These are phyloP conservation scores for Gambusia affinis DNA, from an alignment of 2,113 vertebrate species.

Conservation along the genomic window DNA sequence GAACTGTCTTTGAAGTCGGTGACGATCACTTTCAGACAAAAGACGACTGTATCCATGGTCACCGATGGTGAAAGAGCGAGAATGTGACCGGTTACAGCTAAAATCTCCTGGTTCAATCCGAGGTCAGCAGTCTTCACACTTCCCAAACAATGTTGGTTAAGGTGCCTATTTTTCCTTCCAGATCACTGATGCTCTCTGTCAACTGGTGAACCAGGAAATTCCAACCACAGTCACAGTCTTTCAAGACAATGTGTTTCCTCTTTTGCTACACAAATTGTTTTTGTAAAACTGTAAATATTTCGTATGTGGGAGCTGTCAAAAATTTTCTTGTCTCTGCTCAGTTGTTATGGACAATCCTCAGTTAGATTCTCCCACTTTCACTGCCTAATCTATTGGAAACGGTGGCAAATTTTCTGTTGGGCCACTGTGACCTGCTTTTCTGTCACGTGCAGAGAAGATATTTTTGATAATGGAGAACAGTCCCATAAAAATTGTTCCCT, in stretches of 20 bases:
- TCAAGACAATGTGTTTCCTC: constrained; percentile 37
- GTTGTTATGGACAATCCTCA: constrained; percentile 34
- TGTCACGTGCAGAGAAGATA: neutral
- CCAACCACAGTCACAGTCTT: neutral
- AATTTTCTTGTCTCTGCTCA: constrained; percentile 19
- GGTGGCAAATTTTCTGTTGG: neutral
- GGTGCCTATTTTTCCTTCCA: constrained; percentile 8
- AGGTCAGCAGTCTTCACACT: constrained; percentile 73
- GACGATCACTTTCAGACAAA: constrained; percentile 66
- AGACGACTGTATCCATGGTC: constrained; percentile 74
- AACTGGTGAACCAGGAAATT: constrained; percentile 26
- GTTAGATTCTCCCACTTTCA: constrained; percentile 25
- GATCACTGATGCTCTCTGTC: constrained; percentile 7
- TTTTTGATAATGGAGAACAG: constrained; percentile 1
- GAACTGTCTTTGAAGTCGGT: constrained; percentile 76
- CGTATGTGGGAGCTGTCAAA: constrained; percentile 1
- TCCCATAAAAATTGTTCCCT: constrained; percentile 16
- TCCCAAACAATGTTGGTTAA: constrained; percentile 28
- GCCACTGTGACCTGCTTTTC: neutral
- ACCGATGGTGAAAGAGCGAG: constrained; percentile 66
- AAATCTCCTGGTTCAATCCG: constrained; percentile 65
- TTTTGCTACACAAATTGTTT: neutral
- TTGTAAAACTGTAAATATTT: constrained; percentile 18
- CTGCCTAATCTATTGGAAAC: neutral
- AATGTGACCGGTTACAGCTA: constrained; percentile 62